Conservation (phyloP, 2,888 invertebrate genomes). For the Mamestra brassicae region DNA sequence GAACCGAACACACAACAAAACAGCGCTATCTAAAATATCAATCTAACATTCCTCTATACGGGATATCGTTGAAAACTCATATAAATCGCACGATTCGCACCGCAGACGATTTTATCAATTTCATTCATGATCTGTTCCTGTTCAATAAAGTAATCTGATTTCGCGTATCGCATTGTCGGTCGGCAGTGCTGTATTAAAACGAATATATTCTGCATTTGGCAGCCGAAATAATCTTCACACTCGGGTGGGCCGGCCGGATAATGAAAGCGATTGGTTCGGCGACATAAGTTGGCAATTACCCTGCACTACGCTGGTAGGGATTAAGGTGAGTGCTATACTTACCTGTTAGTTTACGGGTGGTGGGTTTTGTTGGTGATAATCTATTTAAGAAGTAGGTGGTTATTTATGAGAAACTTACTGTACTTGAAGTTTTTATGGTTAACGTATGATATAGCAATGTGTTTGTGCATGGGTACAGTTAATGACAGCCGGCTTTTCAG, state of each 20-base stretch:
- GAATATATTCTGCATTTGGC: slow-evolving; percentile 81
- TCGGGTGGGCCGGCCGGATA: slow-evolving; percentile 79
- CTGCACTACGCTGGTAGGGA: slow-evolving; percentile 75
- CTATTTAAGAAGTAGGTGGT: background rate
- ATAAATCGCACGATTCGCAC: slow-evolving; percentile 76
- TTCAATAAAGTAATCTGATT: slow-evolving; percentile 87
- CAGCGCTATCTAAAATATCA: slow-evolving; percentile 60
- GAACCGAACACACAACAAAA: slow-evolving; percentile 38
- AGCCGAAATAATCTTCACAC: slow-evolving; percentile 85
- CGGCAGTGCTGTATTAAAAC: slow-evolving; percentile 69
- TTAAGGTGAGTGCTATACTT: slow-evolving; percentile 72
- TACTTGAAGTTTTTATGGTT: background rate
- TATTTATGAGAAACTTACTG: background rate
- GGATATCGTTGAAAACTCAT: slow-evolving; percentile 70
- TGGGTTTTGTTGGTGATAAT: slow-evolving; percentile 31
- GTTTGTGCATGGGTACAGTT: background rate
- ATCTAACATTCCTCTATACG: slow-evolving; percentile 61
- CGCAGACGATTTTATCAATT: slow-evolving; percentile 87
- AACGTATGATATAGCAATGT: background rate
- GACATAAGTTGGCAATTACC: slow-evolving; percentile 88
- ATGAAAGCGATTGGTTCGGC: slow-evolving; percentile 81
- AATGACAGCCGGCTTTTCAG: background rate
- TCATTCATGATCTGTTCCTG: slow-evolving; percentile 84
- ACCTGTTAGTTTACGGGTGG: slow-evolving; percentile 43
- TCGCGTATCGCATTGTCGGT: slow-evolving; percentile 82